Percentiles rank a stretch among this genome's conserved stretches.
Conservation (phyloP, 2,113 vertebrate genomes). For the Nestor notabilis region DNA sequence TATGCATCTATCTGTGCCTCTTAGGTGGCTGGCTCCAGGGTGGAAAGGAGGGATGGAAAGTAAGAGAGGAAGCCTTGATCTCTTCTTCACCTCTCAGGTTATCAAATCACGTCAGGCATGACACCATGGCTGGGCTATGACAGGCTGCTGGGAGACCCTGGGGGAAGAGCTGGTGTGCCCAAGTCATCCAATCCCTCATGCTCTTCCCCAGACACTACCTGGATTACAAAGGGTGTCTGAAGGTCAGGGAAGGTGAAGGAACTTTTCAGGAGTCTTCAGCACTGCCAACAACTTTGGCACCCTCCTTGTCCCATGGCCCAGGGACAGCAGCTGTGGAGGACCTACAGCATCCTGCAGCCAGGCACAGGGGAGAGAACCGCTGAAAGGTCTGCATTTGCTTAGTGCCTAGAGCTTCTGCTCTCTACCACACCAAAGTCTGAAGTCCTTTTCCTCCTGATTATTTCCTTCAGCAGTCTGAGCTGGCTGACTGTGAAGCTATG, state of each 20-base stretch:
- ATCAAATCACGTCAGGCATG: rapidly evolving
- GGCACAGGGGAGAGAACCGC: neutral
- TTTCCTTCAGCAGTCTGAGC: neutral
- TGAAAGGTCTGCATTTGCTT: neutral
- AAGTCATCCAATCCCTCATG: neutral
- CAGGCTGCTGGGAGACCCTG: neutral
- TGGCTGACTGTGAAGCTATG: neutral
- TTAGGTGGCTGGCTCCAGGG: neutral
- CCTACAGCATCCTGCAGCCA: neutral
- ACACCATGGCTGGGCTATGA: rapidly evolving
- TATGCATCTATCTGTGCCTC: neutral
- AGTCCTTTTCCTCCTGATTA: neutral
- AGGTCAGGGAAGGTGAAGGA: neutral
- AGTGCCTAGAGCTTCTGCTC: neutral
- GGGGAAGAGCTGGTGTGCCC: neutral
- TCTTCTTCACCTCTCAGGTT: neutral
- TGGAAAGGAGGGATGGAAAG: neutral
- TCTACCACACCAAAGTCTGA: neutral
- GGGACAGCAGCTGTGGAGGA: neutral
- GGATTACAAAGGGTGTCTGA: neutral
- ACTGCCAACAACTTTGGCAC: rapidly evolving
- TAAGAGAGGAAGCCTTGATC: rapidly evolving
- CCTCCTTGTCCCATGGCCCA: neutral
- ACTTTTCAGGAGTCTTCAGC: neutral
- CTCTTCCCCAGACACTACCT: neutral